Evolutionary conservation across 2,888 invertebrate genomes (phyloP), one percentile per base, ranked within the genome.

Genomic region (Pachycephus smyrnensis): DNA sequence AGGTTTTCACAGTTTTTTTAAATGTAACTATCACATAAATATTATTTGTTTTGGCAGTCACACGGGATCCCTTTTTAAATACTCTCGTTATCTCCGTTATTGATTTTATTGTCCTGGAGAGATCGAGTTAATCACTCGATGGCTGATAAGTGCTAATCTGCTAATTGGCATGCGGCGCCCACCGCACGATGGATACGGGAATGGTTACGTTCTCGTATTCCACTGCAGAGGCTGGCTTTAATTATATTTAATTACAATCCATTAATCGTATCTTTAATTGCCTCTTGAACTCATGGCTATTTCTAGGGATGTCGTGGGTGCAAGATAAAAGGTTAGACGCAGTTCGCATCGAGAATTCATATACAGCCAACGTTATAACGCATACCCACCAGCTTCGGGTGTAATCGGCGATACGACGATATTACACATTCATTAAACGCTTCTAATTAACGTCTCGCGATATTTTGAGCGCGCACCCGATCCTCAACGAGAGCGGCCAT

Each of bases 161-260:
- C 88, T 87, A 88, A 87, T 88, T 87, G 88, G 87, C 84, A 82
- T 83, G 78, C 85, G 78, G 77, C 77, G 80, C 75, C 81, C 78
- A 75, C 79, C 75, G 36, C 73, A 12, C 73, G 74, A 81, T 76
- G 33, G 32, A 71, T 71, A 71, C 31, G 31, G 12, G 71, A 55
- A 55, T 55, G 9, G 55, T 55, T 55, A 55, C 23, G 11, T 73
- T 55, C 37, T 79, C 81, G 33, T 32, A 77, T 73, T 69, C 73
- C 78, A 76, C 78, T 75, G 55, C 55, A 23, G 23, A 55, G 55
- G 78, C 76, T 55, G 79, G 80, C 82, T 82, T 85, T 88, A 87
- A 88, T 88, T 87, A 86, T 86, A 86, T 87, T 86, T 86, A 87
- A 88, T 88, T 87, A 85, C 81, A 83, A 82, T 68, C 81, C 86